Evolutionary conservation across 2,797 vertebrate species (phyloP).

Genomic region (Microchirus variegatus): DNA sequence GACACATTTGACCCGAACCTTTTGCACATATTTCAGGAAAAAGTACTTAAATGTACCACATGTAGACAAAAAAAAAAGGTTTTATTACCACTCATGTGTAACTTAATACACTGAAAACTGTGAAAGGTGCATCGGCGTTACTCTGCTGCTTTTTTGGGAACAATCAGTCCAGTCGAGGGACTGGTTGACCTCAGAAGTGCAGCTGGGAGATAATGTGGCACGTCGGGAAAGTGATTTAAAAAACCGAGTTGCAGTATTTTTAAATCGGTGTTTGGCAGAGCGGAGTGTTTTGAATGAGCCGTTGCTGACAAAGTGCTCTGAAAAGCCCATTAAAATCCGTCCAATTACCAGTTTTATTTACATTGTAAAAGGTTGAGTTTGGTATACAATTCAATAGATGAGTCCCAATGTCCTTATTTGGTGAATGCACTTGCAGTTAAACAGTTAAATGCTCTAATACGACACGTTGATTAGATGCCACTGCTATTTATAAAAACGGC

Average conservation of each 20-base stretch:
- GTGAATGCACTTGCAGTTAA: neutral
- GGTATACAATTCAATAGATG: neutral
- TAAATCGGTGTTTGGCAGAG: slow-evolving; percentile 16
- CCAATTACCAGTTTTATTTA: no score
- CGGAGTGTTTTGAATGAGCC: slow-evolving; percentile 1
- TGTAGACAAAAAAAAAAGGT: no score
- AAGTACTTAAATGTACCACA: no score
- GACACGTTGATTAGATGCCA: neutral
- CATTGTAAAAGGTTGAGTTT: no score
- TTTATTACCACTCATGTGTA: no score
- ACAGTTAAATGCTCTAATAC: neutral
- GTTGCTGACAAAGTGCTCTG: neutral
- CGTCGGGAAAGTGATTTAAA: slow-evolving; percentile 17
- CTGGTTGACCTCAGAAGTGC: neutral
- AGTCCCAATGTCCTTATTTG: slow-evolving; percentile 4
- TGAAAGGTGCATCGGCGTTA: no score
- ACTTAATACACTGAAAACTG: no score
- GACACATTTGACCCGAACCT: no score
- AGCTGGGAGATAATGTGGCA: neutral
- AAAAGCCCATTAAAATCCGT: neutral
- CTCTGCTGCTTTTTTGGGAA: slow-evolving; percentile 11
- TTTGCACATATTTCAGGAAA: no score
- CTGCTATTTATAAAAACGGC: slow-evolving; percentile 11
- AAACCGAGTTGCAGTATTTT: slow-evolving; percentile 12
- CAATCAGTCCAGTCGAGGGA: slow-evolving; percentile 1